Conservation (phyloP, 2,113 vertebrate genomes). For the Nesogale talazaci region DNA sequence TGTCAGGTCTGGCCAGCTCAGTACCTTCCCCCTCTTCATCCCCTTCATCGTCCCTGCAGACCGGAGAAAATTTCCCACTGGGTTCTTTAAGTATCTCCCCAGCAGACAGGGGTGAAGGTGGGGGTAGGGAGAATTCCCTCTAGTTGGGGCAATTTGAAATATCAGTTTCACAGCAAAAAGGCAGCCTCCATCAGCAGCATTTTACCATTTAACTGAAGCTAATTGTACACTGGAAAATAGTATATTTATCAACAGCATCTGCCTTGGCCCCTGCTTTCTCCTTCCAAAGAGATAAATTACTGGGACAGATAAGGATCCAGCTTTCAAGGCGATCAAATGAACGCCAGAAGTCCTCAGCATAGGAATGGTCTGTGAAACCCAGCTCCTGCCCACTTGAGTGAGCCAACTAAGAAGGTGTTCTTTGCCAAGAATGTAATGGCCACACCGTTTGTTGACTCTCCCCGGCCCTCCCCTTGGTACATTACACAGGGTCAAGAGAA, state of each 20-base stretch:
- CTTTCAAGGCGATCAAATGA: conserved; percentile 79
- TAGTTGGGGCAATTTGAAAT: conserved; percentile 47
- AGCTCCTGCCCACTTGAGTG: conserved; percentile 50
- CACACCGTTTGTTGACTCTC: neutral
- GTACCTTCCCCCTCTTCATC: neutral
- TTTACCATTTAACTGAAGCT: conserved; percentile 61
- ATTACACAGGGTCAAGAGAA: conserved; percentile 44
- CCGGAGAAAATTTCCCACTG: conserved; percentile 44
- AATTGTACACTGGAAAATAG: conserved; percentile 66
- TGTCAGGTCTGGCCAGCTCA: neutral
- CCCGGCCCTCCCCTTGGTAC: neutral
- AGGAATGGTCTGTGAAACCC: conserved; percentile 67
- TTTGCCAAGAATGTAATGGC: conserved; percentile 63
- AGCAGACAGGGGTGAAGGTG: neutral
- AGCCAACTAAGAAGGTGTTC: conserved; percentile 1
- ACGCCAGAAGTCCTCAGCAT: conserved; percentile 63
- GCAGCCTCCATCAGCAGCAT: neutral
- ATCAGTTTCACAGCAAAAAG: conserved; percentile 57
- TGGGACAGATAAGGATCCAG: conserved; percentile 79
- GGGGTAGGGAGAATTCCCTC: neutral
- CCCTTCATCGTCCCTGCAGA: neutral
- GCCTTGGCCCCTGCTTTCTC: conserved; percentile 71
- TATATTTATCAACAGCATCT: conserved; percentile 62
- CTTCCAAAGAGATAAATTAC: conserved; percentile 81
- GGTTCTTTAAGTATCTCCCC: neutral